Percentiles rank a stretch among this genome's conserved stretches.
Conservation (phyloP, 2,113 vertebrate species). For the Amphiprion percula region DNA sequence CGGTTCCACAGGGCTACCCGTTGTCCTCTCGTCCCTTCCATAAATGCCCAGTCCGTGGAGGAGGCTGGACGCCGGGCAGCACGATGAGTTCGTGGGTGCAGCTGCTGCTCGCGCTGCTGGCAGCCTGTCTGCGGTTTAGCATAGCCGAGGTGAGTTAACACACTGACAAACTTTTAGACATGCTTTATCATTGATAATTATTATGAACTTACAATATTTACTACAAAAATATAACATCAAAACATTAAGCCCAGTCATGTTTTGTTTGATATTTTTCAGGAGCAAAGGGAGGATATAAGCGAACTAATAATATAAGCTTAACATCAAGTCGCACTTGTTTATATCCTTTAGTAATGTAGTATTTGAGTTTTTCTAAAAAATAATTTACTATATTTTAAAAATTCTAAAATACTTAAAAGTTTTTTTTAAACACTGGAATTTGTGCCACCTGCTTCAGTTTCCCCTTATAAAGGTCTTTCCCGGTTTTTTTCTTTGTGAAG, state of each 20-base stretch:
- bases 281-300: no score
- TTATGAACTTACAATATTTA: no score
- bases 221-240: background rate
- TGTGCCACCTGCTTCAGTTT: conserved; percentile 55
- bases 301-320: no score
- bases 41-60: conserved; percentile 84
- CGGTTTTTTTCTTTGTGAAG: background rate
- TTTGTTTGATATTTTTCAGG: no score
- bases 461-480: background rate
- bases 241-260: no score
- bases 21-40: conserved; percentile 77
- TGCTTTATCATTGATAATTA: no score
- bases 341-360: no score
- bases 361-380: no score
- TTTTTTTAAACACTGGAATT: background rate
- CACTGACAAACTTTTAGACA: background rate
- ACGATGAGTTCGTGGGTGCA: conserved; percentile 85
- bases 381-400: no score
- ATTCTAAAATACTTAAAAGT: no score
- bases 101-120: conserved; percentile 84
- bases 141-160: conserved; percentile 79
- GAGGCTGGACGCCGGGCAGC: conserved; percentile 84
- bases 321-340: no score
- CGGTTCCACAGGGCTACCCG: conserved; percentile 53
- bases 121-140: conserved; percentile 77